Conservation (phyloP, 2,888 invertebrate genomes). For the Chalcis sispes region DNA sequence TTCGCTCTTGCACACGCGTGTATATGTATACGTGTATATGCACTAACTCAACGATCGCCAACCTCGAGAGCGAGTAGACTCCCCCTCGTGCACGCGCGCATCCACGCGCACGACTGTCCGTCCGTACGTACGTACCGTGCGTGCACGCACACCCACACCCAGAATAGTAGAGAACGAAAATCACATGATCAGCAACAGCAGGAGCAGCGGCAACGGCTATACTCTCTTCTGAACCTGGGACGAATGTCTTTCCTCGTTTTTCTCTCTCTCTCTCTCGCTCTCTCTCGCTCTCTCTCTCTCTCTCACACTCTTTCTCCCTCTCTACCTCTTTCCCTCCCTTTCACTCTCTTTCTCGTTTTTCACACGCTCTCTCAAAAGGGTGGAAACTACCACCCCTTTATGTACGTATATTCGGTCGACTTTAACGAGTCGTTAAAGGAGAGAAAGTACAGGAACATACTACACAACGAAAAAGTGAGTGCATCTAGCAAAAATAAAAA, state of each 20-base stretch:
- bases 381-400: not conserved
- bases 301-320: not conserved
- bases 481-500: too few relatives aligned
- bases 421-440: constrained; percentile 4
- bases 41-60: too few relatives aligned
- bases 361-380: not conserved
- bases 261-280: constrained; percentile 11
- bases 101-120: constrained; percentile 1
- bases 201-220: not conserved
- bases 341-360: not conserved
- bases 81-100: constrained; percentile 36
- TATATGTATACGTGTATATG: too few relatives aligned
- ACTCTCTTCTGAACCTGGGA: constrained; percentile 1
- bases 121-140: not conserved
- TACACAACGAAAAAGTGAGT: not conserved
- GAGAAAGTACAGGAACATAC: not conserved
- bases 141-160: constrained; percentile 4
- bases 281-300: constrained; percentile 3
- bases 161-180: not conserved
- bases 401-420: not conserved
- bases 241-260: not conserved
- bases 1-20: not conserved
- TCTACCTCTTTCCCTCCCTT: not conserved
- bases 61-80: constrained; percentile 15
- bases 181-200: constrained; percentile 20